A percentile compares a stretch with the other conserved stretches of the same genome.
Evolutionary conservation across 2,797 vertebrate species (phyloP).

Genomic region (Simalia tracyae): DNA sequence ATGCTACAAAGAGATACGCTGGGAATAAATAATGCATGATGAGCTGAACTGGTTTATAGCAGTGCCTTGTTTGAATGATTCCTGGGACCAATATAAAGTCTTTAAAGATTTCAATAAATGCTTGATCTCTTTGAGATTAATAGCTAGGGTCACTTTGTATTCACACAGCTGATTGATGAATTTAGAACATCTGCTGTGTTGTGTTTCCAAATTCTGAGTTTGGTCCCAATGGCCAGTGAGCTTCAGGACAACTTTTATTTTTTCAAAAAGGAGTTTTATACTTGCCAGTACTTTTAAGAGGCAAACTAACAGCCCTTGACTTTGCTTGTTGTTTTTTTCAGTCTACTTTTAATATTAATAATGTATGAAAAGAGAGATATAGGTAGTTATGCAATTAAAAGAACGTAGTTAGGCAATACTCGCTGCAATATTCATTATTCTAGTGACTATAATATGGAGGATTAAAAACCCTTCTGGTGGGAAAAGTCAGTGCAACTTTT

Average conservation of each 20-base stretch:
- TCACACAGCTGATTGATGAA: background rate
- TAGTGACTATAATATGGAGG: background rate
- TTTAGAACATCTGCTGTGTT: constrained; percentile 43
- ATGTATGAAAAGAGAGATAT: background rate
- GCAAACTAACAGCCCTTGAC: background rate
- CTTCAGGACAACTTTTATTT: background rate
- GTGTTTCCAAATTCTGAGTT: constrained; percentile 9
- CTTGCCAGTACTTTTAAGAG: background rate
- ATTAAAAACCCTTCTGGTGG: constrained; percentile 17
- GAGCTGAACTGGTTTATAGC: constrained; percentile 26
- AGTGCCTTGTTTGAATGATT: background rate
- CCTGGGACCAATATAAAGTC: constrained; percentile 17
- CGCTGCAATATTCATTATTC: constrained; percentile 19
- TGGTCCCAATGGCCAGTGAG: background rate
- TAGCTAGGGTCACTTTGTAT: constrained; percentile 4
- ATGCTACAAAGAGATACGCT: background rate
- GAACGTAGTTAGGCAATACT: constrained; percentile 7
- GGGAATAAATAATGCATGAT: background rate
- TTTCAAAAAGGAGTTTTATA: background rate
- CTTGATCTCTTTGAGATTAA: background rate
- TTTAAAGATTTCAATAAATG: constrained; percentile 23
- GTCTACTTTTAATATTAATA: constrained; percentile 26
- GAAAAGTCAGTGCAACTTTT: background rate
- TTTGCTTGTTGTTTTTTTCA: constrained; percentile 11
- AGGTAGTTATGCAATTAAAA: constrained; percentile 24